Evolutionary conservation across 2,113 vertebrate species (phyloP), one percentile per base, ranked within the genome.

Genomic region (Equus przewalskii): DNA sequence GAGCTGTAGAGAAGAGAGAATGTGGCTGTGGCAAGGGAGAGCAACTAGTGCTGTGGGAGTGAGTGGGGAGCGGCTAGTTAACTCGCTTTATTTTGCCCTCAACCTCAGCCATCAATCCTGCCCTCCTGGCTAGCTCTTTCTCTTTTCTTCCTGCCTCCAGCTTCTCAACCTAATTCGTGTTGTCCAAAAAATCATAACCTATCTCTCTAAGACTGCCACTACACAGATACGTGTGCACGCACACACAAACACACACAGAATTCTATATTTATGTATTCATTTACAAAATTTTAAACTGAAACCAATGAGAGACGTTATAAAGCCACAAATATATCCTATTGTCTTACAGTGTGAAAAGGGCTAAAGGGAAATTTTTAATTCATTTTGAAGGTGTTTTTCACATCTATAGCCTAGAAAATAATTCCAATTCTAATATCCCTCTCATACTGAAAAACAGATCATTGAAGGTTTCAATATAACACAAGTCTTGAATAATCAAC

Each of bases 331-430:
- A 65, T 19, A 81, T 41, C 24, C 85, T 83, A 44, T 30, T 92
- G 21, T 46, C 33, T 76, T 73, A 85, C 16, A 65, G 58, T 22
- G 18, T 87, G 64, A 92, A 94, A 33, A 89, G 16, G 30, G 51
- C 12, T 88, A 94, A 89, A 33, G 51, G 46, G 41, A 88, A 98
- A 26, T 1, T 49, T 79, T 73, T 6, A 87, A 95, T 72, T 96
- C 12, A 78, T 70, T 89, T 62, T 89, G 46, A 18, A 89, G 60
- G 22, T 82, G 11, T 62, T 88, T 96, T 76, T 54, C 11, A 87
- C 15, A 78, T 76, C 36, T 58, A 62, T 19, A 96, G 19, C 11
- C 44, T 73, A 60, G 90, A 75, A 80, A 26, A 82, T 16, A 88
- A 89, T 90, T 93, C 41, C 12, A 11, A 91, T 89, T 93, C 56